Evolutionary conservation across 2,888 invertebrate genomes (phyloP).

Genomic region (Andricus curvator): DNA sequence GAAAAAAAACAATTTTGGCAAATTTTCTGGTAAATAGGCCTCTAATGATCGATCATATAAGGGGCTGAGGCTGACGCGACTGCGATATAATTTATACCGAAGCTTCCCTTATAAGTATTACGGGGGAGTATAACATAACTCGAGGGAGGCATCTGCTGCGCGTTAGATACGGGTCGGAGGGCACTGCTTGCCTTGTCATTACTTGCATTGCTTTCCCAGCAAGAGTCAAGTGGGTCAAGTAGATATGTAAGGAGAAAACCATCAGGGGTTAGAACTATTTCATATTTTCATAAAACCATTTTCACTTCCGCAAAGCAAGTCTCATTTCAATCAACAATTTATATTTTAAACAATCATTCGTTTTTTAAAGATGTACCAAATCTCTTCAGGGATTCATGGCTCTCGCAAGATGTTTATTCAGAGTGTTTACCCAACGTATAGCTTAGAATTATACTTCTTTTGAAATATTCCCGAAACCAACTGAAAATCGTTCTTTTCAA

Average conservation of each 20-base stretch:
- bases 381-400: too few species aligned
- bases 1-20: constrained; percentile 68
- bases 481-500: too few species aligned
- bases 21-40: constrained; percentile 75
- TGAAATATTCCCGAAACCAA: too few species aligned
- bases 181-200: constrained; percentile 74
- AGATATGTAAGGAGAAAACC: constrained; percentile 45
- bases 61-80: constrained; percentile 75
- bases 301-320: too few species aligned
- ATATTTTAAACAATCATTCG: too few species aligned
- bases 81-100: constrained; percentile 77
- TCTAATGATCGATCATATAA: constrained; percentile 77
- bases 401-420: too few species aligned
- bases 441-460: too few species aligned
- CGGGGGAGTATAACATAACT: constrained; percentile 58
- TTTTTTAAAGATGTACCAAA: too few species aligned
- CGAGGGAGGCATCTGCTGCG: constrained; percentile 76
- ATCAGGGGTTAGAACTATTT: background rate
- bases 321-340: too few species aligned
- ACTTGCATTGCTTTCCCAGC: constrained; percentile 67
- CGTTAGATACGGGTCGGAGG: constrained; percentile 78
- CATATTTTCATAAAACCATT: too few species aligned
- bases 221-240: constrained; percentile 76
- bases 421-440: too few species aligned
- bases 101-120: constrained; percentile 70